These are phyloP conservation scores for Scolopax bukidnonensis DNA, from an alignment of 2,797 vertebrate genomes.

Conservation along the genomic window DNA sequence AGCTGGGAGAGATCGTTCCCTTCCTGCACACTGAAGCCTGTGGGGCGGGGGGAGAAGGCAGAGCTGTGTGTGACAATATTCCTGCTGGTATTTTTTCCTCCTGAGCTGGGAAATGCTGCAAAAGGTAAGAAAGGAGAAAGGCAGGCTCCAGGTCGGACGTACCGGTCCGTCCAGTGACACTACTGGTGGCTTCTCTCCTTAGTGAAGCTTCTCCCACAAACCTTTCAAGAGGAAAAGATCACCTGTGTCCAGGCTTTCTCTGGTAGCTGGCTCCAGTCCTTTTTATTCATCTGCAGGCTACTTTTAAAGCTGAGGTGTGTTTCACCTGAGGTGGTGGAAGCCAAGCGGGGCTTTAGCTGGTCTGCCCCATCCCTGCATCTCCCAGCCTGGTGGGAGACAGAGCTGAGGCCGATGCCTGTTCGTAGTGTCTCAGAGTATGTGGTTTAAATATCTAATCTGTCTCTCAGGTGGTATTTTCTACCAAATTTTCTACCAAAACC, in stretches of 20 bases:
- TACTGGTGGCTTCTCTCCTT: not conserved
- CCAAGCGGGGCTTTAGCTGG: not conserved
- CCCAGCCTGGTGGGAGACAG: fast-evolving
- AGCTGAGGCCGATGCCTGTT: not conserved
- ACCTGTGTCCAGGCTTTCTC: not conserved
- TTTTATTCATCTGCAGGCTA: too few species aligned
- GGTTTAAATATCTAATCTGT: not conserved
- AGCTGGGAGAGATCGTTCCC: slow-evolving; percentile 13
- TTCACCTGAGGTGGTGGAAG: not conserved
- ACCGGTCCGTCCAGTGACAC: fast-evolving
- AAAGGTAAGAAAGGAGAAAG: not conserved
- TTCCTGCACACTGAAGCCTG: not conserved
- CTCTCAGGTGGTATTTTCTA: slow-evolving; percentile 1
- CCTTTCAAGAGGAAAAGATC: not conserved
- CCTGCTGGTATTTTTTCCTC: not conserved
- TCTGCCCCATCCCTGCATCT: not conserved
- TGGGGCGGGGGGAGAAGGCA: not conserved
- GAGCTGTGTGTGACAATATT: not conserved
- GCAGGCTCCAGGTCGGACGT: not conserved
- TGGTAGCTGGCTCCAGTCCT: not conserved
- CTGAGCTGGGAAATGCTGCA: not conserved
- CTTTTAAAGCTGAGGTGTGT: too few species aligned
- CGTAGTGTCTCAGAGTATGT: not conserved
- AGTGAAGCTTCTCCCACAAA: not conserved
- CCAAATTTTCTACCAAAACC: not conserved